phyloP scores from a whole-genome alignment of 37 sponge, comb jelly and placozoan genomes.

The Theonella swinhoei region DNA sequence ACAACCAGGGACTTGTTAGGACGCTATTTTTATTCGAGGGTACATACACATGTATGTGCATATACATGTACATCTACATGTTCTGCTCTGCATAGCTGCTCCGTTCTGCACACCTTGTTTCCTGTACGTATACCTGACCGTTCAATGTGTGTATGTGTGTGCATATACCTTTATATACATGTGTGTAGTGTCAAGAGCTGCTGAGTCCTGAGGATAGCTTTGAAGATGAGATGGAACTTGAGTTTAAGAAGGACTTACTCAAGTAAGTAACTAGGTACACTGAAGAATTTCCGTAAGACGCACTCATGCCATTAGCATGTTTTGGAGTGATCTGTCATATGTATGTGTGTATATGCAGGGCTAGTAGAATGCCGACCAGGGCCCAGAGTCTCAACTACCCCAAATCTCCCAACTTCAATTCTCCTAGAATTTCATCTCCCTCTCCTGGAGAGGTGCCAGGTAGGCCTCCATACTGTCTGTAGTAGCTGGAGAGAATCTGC shows the following conservation, averaged over 20 bases:
- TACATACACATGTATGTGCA: no score
- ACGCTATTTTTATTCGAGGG: no score
- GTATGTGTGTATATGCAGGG: neutral
- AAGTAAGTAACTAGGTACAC: no score
- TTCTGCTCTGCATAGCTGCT: no score
- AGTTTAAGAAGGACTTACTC: neutral
- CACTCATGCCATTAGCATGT: no score
- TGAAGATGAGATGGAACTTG: conserved; percentile 26
- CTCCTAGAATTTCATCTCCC: conserved; percentile 27
- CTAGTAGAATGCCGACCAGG: conserved; percentile 14
- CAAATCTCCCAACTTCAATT: conserved; percentile 16
- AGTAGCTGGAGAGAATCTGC: neutral
- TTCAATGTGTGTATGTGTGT: conserved; percentile 30
- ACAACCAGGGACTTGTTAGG: no score
- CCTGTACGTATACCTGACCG: no score
- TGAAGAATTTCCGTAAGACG: no score
- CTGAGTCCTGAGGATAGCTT: conserved; percentile 56
- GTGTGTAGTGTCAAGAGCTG: conserved; percentile 6
- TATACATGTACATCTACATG: no score
- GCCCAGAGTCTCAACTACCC: conserved; percentile 41
- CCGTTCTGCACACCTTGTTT: no score
- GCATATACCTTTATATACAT: neutral
- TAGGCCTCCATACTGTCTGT: neutral
- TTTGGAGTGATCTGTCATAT: neutral
- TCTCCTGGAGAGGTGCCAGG: neutral